Base-by-base conservation (phyloP, 1,140 invertebrate genomes). In the Hylaeus anthracinus region DNA sequence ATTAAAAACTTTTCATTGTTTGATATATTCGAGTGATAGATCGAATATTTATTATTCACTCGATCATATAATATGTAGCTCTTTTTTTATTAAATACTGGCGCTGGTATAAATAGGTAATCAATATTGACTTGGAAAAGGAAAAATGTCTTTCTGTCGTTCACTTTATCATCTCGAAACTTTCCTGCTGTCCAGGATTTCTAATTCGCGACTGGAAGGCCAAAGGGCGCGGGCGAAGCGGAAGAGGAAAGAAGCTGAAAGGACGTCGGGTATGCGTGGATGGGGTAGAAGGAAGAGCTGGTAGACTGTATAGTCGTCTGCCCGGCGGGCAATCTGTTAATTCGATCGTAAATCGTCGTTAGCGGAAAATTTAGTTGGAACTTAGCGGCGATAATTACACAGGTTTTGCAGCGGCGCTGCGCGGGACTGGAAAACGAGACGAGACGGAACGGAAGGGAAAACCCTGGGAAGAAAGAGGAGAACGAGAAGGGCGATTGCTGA, bases 321-420 rank as follows among this genome's bases (percentile, higher is more conserved):
- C 77, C 65, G 55, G 65, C 63, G 51, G 82, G 81, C 85, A 88
- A 92, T 92, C 86, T 89, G 90, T 92, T 90, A 91, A 91, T 90
- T 90, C 83, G 90, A 90, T 91, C 90, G 89, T 91, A 91, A 92
- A 91, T 92, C 87, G 90, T 90, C 88, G 87, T 91, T 91, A 90
- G 82, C 70, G 84, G 86, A 85, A 88, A 91, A 91, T 91, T 91
- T 88, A 90, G 89, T 88, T 91, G 85, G 79, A 88, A 90, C 86
- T 90, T 85, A 86, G 67, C 74, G 65, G 73, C 87, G 87, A 90
- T 91, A 92, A 92, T 90, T 91, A 92, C 86, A 88, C 76, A 74
- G 83, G 87, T 88, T 86, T 88, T 88, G 83, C 72, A 70, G 73
- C 77, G 64, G 74, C 56, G 70, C 61, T 26, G 81, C 79, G 72